A percentile compares a stretch with the other conserved stretches of the same genome.
Evolutionary conservation across 2,797 vertebrate genomes (phyloP).

Genomic region (Alcedo atthis): DNA sequence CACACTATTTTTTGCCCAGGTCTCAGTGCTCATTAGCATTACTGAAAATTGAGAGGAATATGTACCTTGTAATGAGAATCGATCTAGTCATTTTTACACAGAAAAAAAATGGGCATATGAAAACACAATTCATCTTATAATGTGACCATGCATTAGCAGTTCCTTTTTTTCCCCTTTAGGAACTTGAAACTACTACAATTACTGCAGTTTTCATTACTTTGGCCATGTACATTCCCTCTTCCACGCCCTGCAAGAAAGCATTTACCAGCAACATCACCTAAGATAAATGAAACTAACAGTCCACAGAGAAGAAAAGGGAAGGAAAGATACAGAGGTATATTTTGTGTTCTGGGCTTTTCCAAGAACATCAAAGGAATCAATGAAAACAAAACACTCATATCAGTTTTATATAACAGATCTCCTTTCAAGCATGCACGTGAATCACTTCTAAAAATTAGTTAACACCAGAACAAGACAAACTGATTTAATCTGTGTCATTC

Average conservation of each 20-base stretch:
- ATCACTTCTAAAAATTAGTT: not conserved
- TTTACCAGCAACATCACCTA: not conserved
- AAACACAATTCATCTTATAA: not conserved
- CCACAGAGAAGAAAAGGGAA: slow-evolving; percentile 2
- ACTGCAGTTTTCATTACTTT: not conserved
- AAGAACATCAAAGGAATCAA: not conserved
- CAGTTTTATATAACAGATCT: not conserved
- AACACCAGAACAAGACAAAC: not conserved
- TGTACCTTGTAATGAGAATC: not conserved
- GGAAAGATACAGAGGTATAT: not conserved
- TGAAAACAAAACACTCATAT: not conserved
- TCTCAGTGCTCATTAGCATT: not conserved
- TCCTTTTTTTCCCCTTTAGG: not conserved
- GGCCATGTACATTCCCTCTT: not conserved
- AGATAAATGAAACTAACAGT: not conserved
- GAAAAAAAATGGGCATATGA: not conserved
- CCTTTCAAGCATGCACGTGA: not conserved
- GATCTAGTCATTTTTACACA: not conserved
- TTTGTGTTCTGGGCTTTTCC: not conserved
- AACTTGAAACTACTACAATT: not conserved
- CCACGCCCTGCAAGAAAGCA: not conserved
- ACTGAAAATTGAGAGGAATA: not conserved
- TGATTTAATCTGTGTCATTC: not conserved
- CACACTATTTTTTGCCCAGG: not conserved
- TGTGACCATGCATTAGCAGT: not conserved